phyloP scores from a whole-genome alignment of 1,140 invertebrate species.

The Pygmarrhopalites habei region DNA sequence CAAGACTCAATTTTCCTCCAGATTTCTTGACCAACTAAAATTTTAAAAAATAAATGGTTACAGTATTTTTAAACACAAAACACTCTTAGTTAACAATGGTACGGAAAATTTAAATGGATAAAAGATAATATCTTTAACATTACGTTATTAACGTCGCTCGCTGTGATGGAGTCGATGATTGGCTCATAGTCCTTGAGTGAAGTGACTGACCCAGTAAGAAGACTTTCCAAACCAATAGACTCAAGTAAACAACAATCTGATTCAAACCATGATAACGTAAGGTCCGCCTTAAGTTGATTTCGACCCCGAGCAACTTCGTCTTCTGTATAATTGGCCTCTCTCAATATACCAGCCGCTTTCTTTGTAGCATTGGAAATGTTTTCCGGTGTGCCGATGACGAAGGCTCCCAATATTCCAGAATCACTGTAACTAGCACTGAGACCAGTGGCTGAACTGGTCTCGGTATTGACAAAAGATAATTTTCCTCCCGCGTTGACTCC shows the following conservation, averaged over 20 bases:
- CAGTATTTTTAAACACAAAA: background rate
- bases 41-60: constrained; percentile 28
- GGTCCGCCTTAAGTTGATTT: constrained; percentile 59
- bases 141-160: constrained; percentile 63
- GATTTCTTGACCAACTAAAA: constrained; percentile 61
- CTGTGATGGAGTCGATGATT: constrained; percentile 60
- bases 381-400: constrained; percentile 56
- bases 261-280: constrained; percentile 58
- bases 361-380: constrained; percentile 49
- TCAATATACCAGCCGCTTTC: constrained; percentile 32
- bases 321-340: constrained; percentile 45
- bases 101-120: background rate
- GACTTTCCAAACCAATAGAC: constrained; percentile 58
- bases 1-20: constrained; percentile 65
- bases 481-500: constrained; percentile 48
- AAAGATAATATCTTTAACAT: constrained; percentile 39
- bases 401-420: constrained; percentile 75
- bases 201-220: constrained; percentile 52
- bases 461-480: constrained; percentile 53
- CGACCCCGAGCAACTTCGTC: constrained; percentile 63
- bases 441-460: constrained; percentile 50
- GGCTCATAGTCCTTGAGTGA: constrained; percentile 50
- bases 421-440: constrained; percentile 75
- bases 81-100: too few species aligned
- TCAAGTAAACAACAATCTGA: constrained; percentile 52